Evolutionary conservation across 2,113 vertebrate species (phyloP).

Genomic region (Cettia cetti): DNA sequence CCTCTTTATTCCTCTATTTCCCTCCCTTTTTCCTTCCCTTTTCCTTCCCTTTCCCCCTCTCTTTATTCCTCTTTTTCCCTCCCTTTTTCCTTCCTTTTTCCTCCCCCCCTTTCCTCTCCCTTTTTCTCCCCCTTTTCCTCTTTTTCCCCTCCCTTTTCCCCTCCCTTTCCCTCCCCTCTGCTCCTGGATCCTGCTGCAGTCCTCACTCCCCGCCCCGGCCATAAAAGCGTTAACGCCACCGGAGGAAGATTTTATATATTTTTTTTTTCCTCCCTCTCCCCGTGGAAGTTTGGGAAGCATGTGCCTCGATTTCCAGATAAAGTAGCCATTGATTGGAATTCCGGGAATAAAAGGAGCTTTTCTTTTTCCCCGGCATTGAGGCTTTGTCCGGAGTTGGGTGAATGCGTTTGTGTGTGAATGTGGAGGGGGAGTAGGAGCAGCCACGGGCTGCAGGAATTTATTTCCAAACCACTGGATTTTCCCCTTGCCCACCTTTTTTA

Average conservation of each 20-base stretch:
- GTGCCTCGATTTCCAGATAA: conserved; percentile 58
- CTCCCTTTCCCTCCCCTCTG: too few species aligned
- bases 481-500: background rate
- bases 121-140: too few species aligned
- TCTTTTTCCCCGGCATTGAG: conserved; percentile 16
- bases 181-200: background rate
- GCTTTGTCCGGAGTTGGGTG: conserved; percentile 27
- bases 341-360: conserved; percentile 41
- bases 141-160: too few species aligned
- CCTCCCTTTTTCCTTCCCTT: too few species aligned
- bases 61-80: background rate
- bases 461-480: background rate
- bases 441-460: background rate
- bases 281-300: conserved; percentile 34
- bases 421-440: background rate
- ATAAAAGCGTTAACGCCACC: conserved; percentile 25
- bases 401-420: background rate
- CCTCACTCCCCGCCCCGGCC: background rate
- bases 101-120: too few species aligned
- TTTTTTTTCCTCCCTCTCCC: background rate
- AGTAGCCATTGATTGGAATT: conserved; percentile 51
- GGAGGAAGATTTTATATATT: background rate
- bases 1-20: background rate
- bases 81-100: background rate
- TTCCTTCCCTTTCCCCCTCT: too few species aligned